These are phyloP conservation scores for Sylvicapra grimmia DNA, from an alignment of 2,113 vertebrate species.

Conservation along the genomic window DNA sequence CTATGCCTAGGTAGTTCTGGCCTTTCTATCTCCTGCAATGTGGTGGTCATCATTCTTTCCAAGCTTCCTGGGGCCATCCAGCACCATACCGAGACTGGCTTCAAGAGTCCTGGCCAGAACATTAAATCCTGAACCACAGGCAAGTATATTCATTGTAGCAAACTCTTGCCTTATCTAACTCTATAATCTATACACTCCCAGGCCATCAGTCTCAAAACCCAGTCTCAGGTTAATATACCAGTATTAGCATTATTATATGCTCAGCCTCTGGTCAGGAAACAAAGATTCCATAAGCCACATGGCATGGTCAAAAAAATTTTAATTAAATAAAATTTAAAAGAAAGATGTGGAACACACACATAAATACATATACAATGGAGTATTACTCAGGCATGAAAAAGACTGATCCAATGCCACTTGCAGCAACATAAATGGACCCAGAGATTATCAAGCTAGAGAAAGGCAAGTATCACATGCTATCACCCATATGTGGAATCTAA, in stretches of 20 bases:
- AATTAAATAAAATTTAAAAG: not conserved
- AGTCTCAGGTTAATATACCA: not conserved
- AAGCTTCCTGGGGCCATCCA: not conserved
- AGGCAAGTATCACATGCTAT: not conserved
- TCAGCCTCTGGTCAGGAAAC: not conserved
- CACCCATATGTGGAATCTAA: not conserved
- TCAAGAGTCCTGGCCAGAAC: not conserved
- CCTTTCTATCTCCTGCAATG: not conserved
- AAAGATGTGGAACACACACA: not conserved
- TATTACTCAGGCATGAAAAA: not conserved
- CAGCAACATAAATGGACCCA: not conserved
- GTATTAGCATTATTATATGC: not conserved
- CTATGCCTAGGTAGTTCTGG: not conserved
- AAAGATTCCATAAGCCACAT: not conserved
- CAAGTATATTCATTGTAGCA: not conserved
- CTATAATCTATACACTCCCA: not conserved
- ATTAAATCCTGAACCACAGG: not conserved
- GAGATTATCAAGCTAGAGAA: not conserved
- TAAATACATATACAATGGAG: not conserved
- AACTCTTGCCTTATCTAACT: not conserved
- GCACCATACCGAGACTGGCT: not conserved
- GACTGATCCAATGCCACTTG: not conserved
- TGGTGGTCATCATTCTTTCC: not conserved
- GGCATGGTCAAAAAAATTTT: not conserved
- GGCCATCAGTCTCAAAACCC: not conserved